phyloP scores from a whole-genome alignment of 2,113 vertebrate genomes.

The Platichthys stellatus region DNA sequence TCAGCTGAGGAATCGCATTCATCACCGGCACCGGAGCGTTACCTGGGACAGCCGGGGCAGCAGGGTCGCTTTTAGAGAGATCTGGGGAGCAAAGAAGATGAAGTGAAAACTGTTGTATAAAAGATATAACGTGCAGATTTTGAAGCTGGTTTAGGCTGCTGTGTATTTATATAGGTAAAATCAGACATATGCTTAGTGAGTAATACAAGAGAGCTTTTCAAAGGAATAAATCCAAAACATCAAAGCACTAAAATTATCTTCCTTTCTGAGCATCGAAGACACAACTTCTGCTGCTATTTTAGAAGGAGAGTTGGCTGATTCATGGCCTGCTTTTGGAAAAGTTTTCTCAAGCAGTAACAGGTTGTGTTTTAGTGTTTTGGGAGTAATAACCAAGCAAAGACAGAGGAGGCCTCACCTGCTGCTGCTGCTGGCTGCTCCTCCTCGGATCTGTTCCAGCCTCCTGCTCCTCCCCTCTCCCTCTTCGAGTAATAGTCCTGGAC shows the following conservation, averaged over 20 bases:
- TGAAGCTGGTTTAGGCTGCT: too few species aligned
- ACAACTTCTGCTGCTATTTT: background rate
- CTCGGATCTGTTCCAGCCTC: slow-evolving; percentile 88
- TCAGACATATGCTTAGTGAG: background rate
- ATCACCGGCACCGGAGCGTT: slow-evolving; percentile 87
- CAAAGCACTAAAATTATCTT: slow-evolving; percentile 8
- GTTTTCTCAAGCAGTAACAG: background rate
- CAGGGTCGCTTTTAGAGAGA: slow-evolving; percentile 85
- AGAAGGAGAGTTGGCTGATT: background rate
- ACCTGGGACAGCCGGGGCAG: slow-evolving; percentile 81
- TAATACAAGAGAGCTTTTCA: background rate
- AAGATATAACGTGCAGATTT: background rate
- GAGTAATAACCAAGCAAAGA: background rate
- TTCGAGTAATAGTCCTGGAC: slow-evolving; percentile 98
- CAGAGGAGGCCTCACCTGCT: slow-evolving; percentile 31
- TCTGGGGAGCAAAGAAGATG: slow-evolving; percentile 78
- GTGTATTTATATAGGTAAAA: too few species aligned
- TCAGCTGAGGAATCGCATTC: slow-evolving; percentile 85
- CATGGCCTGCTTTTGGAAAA: background rate
- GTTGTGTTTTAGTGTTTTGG: too few species aligned
- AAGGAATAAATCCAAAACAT: slow-evolving; percentile 14
- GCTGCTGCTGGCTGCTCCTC: slow-evolving; percentile 81
- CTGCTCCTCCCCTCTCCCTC: slow-evolving; percentile 83
- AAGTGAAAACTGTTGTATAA: background rate
- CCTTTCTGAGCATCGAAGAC: background rate